Conservation (phyloP, 2,797 vertebrate species). For the Malacoraja senta region DNA sequence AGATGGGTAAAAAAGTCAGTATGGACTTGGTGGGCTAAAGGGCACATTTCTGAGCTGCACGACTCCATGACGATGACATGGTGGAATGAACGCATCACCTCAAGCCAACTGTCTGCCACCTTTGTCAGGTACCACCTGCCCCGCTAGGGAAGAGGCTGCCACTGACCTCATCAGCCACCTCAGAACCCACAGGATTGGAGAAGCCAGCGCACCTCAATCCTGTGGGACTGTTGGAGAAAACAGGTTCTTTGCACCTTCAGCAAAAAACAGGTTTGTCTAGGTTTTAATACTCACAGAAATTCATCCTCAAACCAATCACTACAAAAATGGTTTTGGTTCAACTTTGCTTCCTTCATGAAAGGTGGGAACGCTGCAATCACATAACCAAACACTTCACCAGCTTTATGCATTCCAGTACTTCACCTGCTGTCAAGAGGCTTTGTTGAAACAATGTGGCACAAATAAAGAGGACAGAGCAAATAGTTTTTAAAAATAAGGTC, state of each 20-base stretch:
- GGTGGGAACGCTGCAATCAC: neutral
- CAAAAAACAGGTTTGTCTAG: neutral
- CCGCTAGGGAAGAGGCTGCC: too few species aligned
- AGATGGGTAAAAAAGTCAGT: too few species aligned
- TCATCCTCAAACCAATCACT: neutral
- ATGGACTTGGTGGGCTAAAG: too few species aligned
- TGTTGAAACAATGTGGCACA: neutral
- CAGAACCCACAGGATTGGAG: too few species aligned
- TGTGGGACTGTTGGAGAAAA: neutral
- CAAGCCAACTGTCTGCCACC: too few species aligned
- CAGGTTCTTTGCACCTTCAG: neutral
- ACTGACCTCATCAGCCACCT: too few species aligned
- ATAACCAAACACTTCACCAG: neutral
- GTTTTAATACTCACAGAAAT: neutral
- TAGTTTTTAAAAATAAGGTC: neutral
- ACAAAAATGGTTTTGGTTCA: neutral
- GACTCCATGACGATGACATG: too few species aligned
- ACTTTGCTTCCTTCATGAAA: neutral
- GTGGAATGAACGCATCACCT: too few species aligned
- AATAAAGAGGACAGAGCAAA: neutral
- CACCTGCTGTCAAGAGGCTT: neutral
- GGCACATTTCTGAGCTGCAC: too few species aligned
- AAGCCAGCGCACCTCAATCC: too few species aligned
- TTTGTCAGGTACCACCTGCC: too few species aligned
- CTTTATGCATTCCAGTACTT: neutral